Evolutionary conservation across 2,113 vertebrate genomes (phyloP), one percentile per base, ranked within the genome.

Genomic region (Ursus arctos): DNA sequence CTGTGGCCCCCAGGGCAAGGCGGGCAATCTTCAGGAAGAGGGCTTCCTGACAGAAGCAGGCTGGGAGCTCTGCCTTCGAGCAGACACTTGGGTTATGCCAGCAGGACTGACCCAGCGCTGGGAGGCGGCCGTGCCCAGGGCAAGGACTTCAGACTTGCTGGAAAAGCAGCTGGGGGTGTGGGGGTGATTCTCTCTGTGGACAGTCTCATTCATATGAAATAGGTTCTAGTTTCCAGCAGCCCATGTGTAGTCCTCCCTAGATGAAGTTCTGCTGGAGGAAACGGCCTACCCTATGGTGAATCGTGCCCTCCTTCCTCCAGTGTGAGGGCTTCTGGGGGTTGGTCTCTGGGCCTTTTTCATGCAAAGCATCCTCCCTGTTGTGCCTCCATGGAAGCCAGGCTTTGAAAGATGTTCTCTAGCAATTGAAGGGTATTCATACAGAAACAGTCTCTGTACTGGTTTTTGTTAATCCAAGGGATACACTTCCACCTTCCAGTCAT

Each of bases 71-170:
- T 8, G 18, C 83, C 57, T 76, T 43, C 43, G 15, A n/a, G 22
- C 7, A 11, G 47, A 59, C 22, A 11, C 51, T 22, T 2, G 4
- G 36, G 24, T 47, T 11, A 7, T 14, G 0, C 13, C 28, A 14
- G 22, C 4, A 1, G 26, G 21, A 31, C 18, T 19, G n/a, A 36
- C 12, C n/a, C 8, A 11, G 0, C 1, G 7, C 36, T 33, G 2
- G n/a, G 36, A 69, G 79, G 15, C 21, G 6, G 6, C 36, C 15
- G 11, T 33, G 43, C 21, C 3, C 11, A 15, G 4, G 22, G 8
- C 0, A 2, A 69, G 10, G 47, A 83, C 3, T 0, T 4, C 2
- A 10, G 10, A 59, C 13, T 11, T 31, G n/a, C 4, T 10, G 8
- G 80, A 71, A 76, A 87, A 43, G 28, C 2, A 67, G 15, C 16